Evolutionary conservation across 2,888 invertebrate genomes (phyloP), one percentile per base, ranked within the genome.

Genomic region (Macrosiphum euphorbiae): DNA sequence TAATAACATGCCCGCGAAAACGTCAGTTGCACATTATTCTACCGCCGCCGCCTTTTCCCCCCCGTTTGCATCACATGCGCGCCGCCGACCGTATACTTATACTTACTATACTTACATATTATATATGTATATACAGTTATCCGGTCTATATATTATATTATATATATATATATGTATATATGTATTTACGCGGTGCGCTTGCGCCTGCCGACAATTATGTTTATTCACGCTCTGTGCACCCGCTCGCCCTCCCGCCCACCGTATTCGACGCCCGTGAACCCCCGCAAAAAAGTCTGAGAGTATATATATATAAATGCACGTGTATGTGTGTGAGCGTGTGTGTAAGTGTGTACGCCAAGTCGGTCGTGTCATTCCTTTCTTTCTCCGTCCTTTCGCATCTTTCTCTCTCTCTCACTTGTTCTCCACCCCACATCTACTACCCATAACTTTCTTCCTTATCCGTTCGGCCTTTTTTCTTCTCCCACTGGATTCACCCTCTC

Each of bases 141-240:
- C 35, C 78, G 78, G 78, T 20, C 78, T 20, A 8, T 35, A 8
- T 78, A n/a, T n/a, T n/a, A n/a, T n/a, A n/a, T n/a, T n/a, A n/a
- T 35, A 35, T 78, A 16, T 16, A 2, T 67, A 78, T n/a, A 28
- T 61, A 28, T 28, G 28, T 61, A 41, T 41, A 28, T 91, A 41
- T 55, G 88, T 78, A 84, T 84, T 89, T 85, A 88, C 90, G 90
- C 41, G 50, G 50, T 41, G 90, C 94, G 94, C 94, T 41, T 94
- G 94, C 94, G 94, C 94, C 90, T 41, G 50, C 85, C 86, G 67
- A 41, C 94, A 94, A 94, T 94, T 94, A 94, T 94, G 90, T 90
- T 90, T 94, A 94, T 94, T 94, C 94, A 94, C 94, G 94, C 86
- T 86, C 90, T n/a, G 13, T 61, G 85, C 86, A 11, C 47, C 86